Conservation (phyloP, 2,113 vertebrate species). For the Setophaga coronata region DNA sequence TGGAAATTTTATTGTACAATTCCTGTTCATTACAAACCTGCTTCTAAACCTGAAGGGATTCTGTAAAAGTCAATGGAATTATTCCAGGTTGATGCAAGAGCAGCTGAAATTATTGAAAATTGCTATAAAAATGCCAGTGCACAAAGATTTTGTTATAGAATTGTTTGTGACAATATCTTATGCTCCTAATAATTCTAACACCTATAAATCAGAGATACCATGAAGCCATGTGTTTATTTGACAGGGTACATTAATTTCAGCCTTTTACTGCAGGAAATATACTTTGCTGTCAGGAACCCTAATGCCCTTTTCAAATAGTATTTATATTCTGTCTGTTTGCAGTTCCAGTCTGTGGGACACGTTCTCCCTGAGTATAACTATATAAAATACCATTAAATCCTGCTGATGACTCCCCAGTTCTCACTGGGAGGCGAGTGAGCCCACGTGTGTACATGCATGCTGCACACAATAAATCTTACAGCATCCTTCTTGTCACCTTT, state of each 20-base stretch:
- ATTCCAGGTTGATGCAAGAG: neutral
- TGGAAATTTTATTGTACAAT: neutral
- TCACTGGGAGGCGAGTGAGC: neutral
- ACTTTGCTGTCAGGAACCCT: constrained; percentile 2
- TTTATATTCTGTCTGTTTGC: constrained; percentile 12
- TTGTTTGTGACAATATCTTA: neutral
- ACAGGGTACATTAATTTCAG: constrained; percentile 31
- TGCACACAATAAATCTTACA: neutral
- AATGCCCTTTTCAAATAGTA: constrained; percentile 31
- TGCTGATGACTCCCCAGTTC: neutral
- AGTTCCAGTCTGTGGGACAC: neutral
- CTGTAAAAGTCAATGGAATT: neutral
- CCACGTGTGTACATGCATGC: neutral
- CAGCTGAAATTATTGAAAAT: neutral
- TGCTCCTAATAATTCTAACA: neutral
- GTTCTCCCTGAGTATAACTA: neutral
- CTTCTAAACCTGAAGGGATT: neutral
- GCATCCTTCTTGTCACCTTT: neutral
- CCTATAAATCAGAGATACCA: neutral
- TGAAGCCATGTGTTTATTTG: constrained; percentile 27
- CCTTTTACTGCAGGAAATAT: constrained; percentile 40
- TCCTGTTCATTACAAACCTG: neutral
- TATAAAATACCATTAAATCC: neutral
- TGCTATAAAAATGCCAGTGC: neutral
- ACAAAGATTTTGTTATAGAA: neutral